These are phyloP conservation scores for Stomatorhinus walkeri DNA, from an alignment of 2,797 vertebrate genomes.

Conservation along the genomic window DNA sequence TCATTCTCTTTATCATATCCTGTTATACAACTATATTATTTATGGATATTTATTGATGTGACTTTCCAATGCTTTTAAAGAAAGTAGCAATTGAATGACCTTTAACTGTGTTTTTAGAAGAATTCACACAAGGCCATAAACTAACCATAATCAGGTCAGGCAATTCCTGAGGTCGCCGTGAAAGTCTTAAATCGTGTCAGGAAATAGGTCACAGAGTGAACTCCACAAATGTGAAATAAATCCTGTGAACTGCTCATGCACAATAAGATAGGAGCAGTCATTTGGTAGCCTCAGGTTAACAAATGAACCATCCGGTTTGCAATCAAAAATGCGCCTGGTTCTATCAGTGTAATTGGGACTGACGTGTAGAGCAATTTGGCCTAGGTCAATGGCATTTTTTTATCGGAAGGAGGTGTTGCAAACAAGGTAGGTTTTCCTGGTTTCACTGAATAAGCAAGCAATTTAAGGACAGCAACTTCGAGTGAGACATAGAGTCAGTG, in stretches of 20 bases:
- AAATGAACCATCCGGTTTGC: neutral
- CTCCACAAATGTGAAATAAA: neutral
- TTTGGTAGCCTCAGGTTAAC: neutral
- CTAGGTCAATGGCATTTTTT: neutral
- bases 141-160: neutral
- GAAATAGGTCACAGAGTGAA: neutral
- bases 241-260: neutral
- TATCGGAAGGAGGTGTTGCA: neutral
- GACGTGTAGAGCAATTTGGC: constrained; percentile 12
- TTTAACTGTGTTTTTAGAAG: neutral
- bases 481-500: neutral
- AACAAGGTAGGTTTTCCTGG: neutral
- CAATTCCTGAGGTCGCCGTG: neutral
- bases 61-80: neutral
- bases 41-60: neutral
- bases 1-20: neutral
- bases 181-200: neutral
- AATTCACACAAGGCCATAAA: neutral
- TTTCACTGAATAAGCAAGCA: neutral
- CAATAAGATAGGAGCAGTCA: neutral
- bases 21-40: neutral
- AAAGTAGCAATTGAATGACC: neutral
- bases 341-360: neutral
- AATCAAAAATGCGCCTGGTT: neutral
- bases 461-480: neutral